Percentiles rank a stretch among this genome's conserved stretches.
These are phyloP conservation scores for Nesoenas mayeri DNA, from an alignment of 2,113 vertebrate species.

Conservation along the genomic window DNA sequence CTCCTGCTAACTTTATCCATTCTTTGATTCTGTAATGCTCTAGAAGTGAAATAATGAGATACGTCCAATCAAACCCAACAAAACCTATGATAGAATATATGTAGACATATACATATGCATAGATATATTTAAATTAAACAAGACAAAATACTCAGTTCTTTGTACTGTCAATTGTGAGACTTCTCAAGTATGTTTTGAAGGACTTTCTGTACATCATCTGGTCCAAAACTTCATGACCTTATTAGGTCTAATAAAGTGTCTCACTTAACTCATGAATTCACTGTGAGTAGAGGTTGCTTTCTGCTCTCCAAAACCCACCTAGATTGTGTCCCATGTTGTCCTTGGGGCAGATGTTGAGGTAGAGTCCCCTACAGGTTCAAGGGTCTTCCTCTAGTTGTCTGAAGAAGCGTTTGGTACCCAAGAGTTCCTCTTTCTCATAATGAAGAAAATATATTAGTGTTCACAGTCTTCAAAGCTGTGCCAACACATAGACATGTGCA, in stretches of 20 bases:
- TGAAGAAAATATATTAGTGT: background rate
- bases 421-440: background rate
- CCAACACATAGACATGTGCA: background rate
- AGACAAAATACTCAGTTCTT: background rate
- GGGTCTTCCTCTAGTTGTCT: background rate
- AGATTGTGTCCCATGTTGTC: background rate
- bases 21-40: background rate
- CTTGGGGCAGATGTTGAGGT: background rate
- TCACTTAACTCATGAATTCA: background rate
- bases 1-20: background rate
- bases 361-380: background rate
- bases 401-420: background rate
- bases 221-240: background rate
- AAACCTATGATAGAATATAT: background rate
- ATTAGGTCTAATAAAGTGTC: background rate
- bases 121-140: background rate
- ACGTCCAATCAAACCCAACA: background rate
- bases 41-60: background rate
- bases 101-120: background rate
- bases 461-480: background rate
- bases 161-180: background rate
- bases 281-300: background rate
- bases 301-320: background rate
- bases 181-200: background rate
- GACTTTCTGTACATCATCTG: fast-evolving